A percentile compares a stretch with the other conserved stretches of the same genome.
Conservation (phyloP, 2,888 invertebrate genomes). For the Charanyca ferruginea region DNA sequence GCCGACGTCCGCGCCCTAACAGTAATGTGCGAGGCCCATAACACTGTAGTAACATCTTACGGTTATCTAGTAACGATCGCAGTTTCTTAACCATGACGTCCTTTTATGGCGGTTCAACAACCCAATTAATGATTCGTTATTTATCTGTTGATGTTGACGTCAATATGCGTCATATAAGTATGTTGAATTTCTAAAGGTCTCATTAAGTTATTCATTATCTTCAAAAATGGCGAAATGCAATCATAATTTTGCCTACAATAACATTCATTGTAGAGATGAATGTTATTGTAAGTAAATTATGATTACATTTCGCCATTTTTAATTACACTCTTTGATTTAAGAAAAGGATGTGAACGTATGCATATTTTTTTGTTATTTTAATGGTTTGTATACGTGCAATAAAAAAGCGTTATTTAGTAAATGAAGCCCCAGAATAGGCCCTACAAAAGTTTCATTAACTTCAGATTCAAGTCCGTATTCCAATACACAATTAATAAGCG, state of each 20-base stretch:
- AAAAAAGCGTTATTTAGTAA: neutral
- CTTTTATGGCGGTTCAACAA: conserved; percentile 44
- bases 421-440: neutral
- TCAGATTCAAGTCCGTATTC: neutral
- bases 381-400: neutral
- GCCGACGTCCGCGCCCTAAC: conserved; percentile 30
- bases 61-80: conserved; percentile 53
- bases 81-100: conserved; percentile 39
- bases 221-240: too few relatives aligned
- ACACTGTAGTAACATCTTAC: conserved; percentile 51
- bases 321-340: neutral
- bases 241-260: too few relatives aligned
- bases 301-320: conserved; percentile 2
- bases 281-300: conserved; percentile 15
- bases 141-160: conserved; percentile 27
- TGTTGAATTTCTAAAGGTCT: conserved; percentile 16
- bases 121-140: conserved; percentile 42
- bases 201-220: conserved; percentile 15
- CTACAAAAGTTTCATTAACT: neutral
- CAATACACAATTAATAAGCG: neutral
- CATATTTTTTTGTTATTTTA: too few relatives aligned
- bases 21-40: conserved; percentile 47
- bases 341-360: too few relatives aligned
- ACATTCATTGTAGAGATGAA: too few relatives aligned
- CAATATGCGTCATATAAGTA: conserved; percentile 5